A percentile compares a stretch with the other conserved stretches of the same genome.
These are phyloP conservation scores for Perodicticus potto DNA, from an alignment of 2,797 vertebrate species.

Conservation along the genomic window DNA sequence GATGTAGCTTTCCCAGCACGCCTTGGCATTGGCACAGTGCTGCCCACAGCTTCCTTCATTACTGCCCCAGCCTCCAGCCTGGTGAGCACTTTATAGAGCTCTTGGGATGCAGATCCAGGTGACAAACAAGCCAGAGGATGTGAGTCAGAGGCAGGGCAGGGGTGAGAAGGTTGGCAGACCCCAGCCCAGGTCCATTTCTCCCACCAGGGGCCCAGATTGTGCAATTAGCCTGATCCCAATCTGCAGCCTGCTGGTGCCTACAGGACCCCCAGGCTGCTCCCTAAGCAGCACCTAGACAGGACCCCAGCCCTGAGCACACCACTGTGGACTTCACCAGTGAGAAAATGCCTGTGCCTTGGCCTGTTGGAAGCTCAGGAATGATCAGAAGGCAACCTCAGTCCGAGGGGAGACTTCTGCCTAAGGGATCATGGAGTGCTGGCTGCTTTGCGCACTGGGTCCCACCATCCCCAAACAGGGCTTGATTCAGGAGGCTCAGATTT, in stretches of 20 bases:
- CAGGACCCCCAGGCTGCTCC: neutral
- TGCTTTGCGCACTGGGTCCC: neutral
- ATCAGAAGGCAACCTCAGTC: neutral
- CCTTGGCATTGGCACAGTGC: accelerated
- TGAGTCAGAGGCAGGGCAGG: neutral
- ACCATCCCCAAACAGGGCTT: neutral
- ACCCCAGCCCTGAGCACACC: neutral
- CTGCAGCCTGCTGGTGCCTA: neutral
- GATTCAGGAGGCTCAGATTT: neutral
- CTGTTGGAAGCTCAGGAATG: neutral
- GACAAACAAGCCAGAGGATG: neutral
- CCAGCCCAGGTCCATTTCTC: neutral
- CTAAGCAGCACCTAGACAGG: neutral
- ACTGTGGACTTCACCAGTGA: neutral
- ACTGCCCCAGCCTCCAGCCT: neutral
- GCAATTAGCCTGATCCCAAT: neutral
- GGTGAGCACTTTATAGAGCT: accelerated
- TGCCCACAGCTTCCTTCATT: neutral
- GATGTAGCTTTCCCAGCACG: neutral
- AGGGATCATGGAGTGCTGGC: neutral
- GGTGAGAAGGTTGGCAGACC: neutral
- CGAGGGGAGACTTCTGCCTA: neutral
- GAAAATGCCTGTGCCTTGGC: too few relatives aligned
- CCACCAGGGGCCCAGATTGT: neutral
- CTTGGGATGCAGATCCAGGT: neutral